A percentile compares a stretch with the other conserved stretches of the same genome.
These are phyloP conservation scores for Sitobion miscanthi DNA, from an alignment of 1,140 invertebrate genomes.

Conservation along the genomic window DNA sequence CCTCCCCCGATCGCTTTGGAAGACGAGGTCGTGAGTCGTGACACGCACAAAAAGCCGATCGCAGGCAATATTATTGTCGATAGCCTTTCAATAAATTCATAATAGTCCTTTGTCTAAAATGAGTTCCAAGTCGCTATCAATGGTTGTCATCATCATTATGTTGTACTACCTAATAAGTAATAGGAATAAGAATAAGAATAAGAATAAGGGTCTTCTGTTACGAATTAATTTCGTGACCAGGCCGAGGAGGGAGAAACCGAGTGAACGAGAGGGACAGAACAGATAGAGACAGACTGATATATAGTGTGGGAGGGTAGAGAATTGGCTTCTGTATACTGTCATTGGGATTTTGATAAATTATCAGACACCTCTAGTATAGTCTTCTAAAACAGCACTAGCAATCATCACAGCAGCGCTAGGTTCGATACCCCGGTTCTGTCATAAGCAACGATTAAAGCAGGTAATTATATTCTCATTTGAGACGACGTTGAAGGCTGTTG, in stretches of 20 bases:
- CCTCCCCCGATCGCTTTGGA: neutral
- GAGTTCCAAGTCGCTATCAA: neutral
- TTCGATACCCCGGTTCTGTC: neutral
- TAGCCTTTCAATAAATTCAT: neutral
- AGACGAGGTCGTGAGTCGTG: neutral
- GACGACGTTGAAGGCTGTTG: neutral
- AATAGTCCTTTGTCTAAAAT: neutral
- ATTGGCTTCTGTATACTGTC: neutral
- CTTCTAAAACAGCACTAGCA: neutral
- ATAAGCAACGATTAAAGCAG: neutral
- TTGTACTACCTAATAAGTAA: neutral
- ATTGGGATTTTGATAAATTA: constrained; percentile 25
- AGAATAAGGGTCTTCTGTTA: neutral
- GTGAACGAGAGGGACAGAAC: neutral
- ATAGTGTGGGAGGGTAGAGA: neutral
- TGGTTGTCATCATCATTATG: neutral
- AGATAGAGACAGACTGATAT: neutral
- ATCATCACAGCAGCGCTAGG: neutral
- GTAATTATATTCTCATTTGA: neutral
- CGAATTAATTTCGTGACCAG: neutral
- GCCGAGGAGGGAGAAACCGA: neutral
- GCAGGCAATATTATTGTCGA: neutral
- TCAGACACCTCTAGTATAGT: neutral
- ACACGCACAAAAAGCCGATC: neutral
- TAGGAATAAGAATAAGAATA: neutral